These are phyloP conservation scores for Musca domestica DNA, from an alignment of 1,140 invertebrate genomes.

Conservation along the genomic window DNA sequence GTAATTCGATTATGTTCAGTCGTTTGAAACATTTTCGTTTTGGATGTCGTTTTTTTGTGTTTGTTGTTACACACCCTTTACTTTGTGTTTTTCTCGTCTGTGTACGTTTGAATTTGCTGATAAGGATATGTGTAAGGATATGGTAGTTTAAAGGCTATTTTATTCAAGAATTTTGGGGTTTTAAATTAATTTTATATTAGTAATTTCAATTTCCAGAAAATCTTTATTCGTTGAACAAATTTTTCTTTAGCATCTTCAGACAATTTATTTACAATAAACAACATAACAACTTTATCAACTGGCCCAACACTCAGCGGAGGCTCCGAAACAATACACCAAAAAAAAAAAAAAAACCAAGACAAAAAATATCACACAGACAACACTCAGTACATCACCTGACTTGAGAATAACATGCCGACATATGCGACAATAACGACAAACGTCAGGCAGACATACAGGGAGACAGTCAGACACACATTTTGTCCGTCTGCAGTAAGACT, in stretches of 20 bases:
- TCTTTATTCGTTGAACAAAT: too few relatives aligned
- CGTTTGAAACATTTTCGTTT: constrained; percentile 32
- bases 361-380: background rate
- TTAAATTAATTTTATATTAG: too few relatives aligned
- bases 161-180: too few relatives aligned
- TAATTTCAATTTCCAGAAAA: too few relatives aligned
- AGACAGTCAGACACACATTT: background rate
- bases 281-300: constrained; percentile 21
- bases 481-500: background rate
- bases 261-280: constrained; percentile 4
- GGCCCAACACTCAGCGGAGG: background rate
- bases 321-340: too few relatives aligned
- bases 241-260: too few relatives aligned
- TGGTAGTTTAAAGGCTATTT: too few relatives aligned
- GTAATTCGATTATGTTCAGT: constrained; percentile 55
- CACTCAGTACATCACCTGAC: constrained; percentile 14
- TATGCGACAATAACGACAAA: too few relatives aligned
- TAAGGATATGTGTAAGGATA: too few relatives aligned
- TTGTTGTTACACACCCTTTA: background rate
- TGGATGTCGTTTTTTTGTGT: background rate
- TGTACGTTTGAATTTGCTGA: too few relatives aligned
- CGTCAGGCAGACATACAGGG: background rate
- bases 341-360: too few relatives aligned
- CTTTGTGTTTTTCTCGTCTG: background rate
- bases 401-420: background rate